phyloP scores from a whole-genome alignment of 2,888 invertebrate species.

The Drosophila melanosoma region DNA sequence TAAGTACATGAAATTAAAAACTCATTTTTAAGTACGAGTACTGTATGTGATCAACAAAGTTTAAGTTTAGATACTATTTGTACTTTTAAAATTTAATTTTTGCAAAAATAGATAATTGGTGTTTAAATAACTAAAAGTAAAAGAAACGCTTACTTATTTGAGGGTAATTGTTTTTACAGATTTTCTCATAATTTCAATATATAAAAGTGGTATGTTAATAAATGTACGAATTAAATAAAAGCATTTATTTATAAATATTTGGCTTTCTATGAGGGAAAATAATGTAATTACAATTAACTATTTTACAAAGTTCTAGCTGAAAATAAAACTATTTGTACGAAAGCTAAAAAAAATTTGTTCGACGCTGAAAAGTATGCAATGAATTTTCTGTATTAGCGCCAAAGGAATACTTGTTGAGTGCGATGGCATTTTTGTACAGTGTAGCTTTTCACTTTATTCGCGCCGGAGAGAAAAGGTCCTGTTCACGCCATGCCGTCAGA shows the following conservation, averaged over 20 bases:
- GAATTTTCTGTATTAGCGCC: constrained; percentile 11
- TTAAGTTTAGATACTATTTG: background rate
- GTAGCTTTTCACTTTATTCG: constrained; percentile 69
- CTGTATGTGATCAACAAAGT: background rate
- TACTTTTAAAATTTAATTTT: background rate
- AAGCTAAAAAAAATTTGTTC: background rate
- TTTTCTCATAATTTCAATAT: background rate
- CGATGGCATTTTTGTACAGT: constrained; percentile 51
- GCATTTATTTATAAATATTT: background rate
- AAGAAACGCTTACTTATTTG: background rate
- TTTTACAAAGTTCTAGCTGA: background rate
- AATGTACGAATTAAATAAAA: background rate
- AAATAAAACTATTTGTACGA: background rate
- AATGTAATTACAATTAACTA: background rate
- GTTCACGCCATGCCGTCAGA: constrained; percentile 75
- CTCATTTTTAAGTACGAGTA: background rate
- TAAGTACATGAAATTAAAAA: background rate
- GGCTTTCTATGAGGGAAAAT: background rate
- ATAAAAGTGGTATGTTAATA: background rate
- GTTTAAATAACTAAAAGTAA: background rate
- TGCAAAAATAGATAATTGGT: background rate
- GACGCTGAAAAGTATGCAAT: constrained; percentile 42
- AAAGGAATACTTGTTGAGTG: constrained; percentile 37
- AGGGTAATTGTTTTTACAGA: background rate
- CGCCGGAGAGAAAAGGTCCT: constrained; percentile 62